phyloP scores from a whole-genome alignment of 2,888 invertebrate species.

The Drosophila borborema region DNA sequence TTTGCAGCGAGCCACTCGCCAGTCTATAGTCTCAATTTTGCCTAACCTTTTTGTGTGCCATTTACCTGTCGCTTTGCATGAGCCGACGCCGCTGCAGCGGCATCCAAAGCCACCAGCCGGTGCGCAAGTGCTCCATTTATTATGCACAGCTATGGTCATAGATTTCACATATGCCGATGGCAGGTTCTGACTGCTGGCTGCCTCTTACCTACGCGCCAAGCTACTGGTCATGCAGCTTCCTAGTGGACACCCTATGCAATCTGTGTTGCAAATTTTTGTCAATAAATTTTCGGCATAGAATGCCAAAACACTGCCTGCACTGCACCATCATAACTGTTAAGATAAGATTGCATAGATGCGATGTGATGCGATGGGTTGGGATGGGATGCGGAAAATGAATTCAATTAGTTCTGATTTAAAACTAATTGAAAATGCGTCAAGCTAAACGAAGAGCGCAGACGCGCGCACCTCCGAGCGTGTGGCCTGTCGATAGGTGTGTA shows the following conservation, averaged over 20 bases:
- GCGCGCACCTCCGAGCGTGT: constrained; percentile 7
- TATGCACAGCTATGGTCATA: constrained; percentile 72
- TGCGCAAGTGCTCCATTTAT: constrained; percentile 73
- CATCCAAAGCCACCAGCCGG: constrained; percentile 31
- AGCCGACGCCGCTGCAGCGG: constrained; percentile 35
- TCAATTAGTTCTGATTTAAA: constrained; percentile 79
- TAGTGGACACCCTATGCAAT: constrained; percentile 77
- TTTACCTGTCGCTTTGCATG: constrained; percentile 69
- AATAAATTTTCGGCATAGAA: constrained; percentile 78
- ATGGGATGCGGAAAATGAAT: constrained; percentile 60
- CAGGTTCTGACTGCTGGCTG: constrained; percentile 61
- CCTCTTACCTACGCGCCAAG: constrained; percentile 44
- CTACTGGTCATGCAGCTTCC: constrained; percentile 67
- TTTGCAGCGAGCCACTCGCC: constrained; percentile 50
- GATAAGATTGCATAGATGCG: constrained; percentile 72
- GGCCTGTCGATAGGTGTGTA: constrained; percentile 74
- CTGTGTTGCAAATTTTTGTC: constrained; percentile 82
- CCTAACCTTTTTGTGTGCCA: constrained; percentile 56
- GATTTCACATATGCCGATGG: constrained; percentile 73
- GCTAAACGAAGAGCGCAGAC: constrained; percentile 29
- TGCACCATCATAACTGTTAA: constrained; percentile 72
- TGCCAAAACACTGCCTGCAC: constrained; percentile 63
- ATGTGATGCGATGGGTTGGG: constrained; percentile 46
- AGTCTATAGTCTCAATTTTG: constrained; percentile 33
- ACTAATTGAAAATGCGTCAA: constrained; percentile 78